Evolutionary conservation across 2,888 invertebrate genomes (phyloP), one percentile per base, ranked within the genome.

Genomic region (Pyrgus malvae): DNA sequence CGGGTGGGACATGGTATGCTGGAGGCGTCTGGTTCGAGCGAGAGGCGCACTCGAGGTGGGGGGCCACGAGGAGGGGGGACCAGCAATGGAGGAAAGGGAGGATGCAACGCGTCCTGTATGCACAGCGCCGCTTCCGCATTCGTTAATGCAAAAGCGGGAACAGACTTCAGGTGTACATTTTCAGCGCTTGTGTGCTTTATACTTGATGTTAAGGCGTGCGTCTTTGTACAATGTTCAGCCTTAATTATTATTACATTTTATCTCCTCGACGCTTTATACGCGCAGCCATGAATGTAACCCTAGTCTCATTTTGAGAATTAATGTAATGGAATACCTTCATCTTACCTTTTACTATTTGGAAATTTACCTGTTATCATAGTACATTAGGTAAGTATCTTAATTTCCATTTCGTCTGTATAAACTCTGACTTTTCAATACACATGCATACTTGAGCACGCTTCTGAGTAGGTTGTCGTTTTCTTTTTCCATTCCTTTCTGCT

Each of bases 151-250:
- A 89, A 89, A 87, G 88, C 89, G 83, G 77, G 84, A 78, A 78
- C 82, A 85, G 85, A 83, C 87, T 88, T 86, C 88, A 89, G 89
- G 89, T 89, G 87, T 88, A 87, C 83, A 87, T 85, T 89, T 89
- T 90, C 88, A 89, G 86, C 78, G 86, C 83, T 82, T 80, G 83
- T 88, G 80, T 85, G 81, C 85, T 85, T 84, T 84, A 82, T 82
- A 85, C 82, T 83, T 72, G 74, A 80, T 78, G 83, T 73, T 83
- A 81, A 85, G 85, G 81, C 84, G 77, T 80, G 74, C 84, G 76
- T 85, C 88, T 88, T 86, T 87, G 82, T 88, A 75, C 78, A 81
- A 79, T 82, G 72, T 76, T 79, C 70, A 76, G 70, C 78, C 76
- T 79, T 88, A 85, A 87, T 88, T 85, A 84, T 84, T 82, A 83